Evolutionary conservation across 1,140 invertebrate species (phyloP).

Genomic region (Drosophila obscura): DNA sequence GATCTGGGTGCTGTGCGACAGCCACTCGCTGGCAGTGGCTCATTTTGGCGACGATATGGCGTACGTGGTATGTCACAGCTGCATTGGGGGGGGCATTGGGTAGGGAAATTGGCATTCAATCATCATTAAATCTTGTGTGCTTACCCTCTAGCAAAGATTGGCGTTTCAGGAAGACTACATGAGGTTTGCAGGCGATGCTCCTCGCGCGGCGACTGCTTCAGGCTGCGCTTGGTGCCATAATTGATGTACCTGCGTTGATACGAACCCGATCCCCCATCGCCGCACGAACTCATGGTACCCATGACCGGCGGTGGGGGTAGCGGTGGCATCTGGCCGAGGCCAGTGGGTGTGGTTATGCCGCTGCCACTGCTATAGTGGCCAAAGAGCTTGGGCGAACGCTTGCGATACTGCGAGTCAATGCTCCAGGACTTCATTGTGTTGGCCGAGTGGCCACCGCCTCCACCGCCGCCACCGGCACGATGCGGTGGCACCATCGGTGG

Average conservation of each 20-base stretch:
- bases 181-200: slow-evolving; percentile 89
- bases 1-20: slow-evolving; percentile 85
- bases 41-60: slow-evolving; percentile 87
- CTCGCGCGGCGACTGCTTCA: slow-evolving; percentile 84
- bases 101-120: neutral
- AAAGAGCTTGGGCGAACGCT: slow-evolving; percentile 84
- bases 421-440: slow-evolving; percentile 91
- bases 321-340: slow-evolving; percentile 84
- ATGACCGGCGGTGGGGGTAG: slow-evolving; percentile 66
- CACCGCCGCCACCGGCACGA: slow-evolving; percentile 83
- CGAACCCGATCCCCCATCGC: slow-evolving; percentile 72
- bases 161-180: slow-evolving; percentile 92
- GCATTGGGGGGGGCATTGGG: neutral
- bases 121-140: neutral
- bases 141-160: slow-evolving; percentile 90
- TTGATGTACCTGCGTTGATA: slow-evolving; percentile 84
- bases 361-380: slow-evolving; percentile 77
- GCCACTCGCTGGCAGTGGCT: slow-evolving; percentile 80
- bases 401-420: slow-evolving; percentile 90
- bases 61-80: slow-evolving; percentile 90
- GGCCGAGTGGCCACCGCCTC: slow-evolving; percentile 79
- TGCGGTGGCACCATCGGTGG: slow-evolving; percentile 90
- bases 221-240: slow-evolving; percentile 77
- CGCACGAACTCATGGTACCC: slow-evolving; percentile 40
- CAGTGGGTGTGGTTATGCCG: slow-evolving; percentile 84